These are phyloP conservation scores for Lochmaea crataegi DNA, from an alignment of 2,888 invertebrate genomes.

Conservation along the genomic window DNA sequence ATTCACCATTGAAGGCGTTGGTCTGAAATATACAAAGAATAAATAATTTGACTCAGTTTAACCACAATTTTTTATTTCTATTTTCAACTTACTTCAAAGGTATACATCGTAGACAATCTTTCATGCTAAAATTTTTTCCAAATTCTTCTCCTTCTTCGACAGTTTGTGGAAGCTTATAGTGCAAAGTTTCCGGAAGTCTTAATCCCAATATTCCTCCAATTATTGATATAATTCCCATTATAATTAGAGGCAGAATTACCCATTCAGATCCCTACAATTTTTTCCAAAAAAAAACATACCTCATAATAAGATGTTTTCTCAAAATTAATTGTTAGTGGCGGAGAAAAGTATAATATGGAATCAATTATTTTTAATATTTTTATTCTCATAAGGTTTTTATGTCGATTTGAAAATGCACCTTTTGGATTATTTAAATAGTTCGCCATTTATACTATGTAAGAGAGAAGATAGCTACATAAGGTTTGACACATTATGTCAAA, in stretches of 20 bases:
- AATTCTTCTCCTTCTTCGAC: constrained; percentile 90
- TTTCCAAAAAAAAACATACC: too few species aligned
- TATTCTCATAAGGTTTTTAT: too few species aligned
- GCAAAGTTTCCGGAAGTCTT: constrained; percentile 86
- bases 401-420: too few species aligned
- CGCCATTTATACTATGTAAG: too few species aligned
- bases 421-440: too few species aligned
- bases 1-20: constrained; percentile 66
- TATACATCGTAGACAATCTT: constrained; percentile 80
- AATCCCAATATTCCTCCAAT: constrained; percentile 84
- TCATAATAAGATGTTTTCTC: too few species aligned
- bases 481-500: too few species aligned
- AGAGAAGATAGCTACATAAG: too few species aligned
- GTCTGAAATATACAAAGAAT: constrained; percentile 63
- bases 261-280: constrained; percentile 81
- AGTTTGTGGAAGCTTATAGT: constrained; percentile 85
- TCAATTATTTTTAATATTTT: too few species aligned
- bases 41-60: background rate
- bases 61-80: background rate
- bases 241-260: constrained; percentile 83
- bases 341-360: too few species aligned
- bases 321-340: too few species aligned
- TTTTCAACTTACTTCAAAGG: constrained; percentile 71
- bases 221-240: constrained; percentile 86
- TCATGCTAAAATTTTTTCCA: constrained; percentile 83